Percentiles rank a stretch among this genome's conserved stretches.
phyloP scores from a whole-genome alignment of 1,140 invertebrate species.

The Diuraphis noxia region DNA sequence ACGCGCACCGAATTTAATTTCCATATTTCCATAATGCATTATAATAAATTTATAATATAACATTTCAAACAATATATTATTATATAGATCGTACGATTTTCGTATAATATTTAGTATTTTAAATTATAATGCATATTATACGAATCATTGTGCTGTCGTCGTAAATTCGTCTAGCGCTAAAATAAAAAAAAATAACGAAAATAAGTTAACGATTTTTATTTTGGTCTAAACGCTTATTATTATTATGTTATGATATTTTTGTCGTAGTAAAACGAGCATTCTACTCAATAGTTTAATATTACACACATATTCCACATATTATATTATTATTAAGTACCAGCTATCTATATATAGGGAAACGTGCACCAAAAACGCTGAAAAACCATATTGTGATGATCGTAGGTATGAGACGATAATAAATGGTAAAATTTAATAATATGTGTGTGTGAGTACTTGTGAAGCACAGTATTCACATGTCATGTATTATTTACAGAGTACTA shows the following conservation, averaged over 20 bases:
- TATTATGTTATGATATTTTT: too few species aligned
- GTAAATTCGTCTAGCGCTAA: background rate
- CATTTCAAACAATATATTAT: background rate
- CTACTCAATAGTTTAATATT: background rate
- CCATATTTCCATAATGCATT: conserved; percentile 18
- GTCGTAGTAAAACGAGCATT: background rate
- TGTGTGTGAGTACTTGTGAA: background rate
- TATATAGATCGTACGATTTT: background rate
- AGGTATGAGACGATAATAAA: background rate
- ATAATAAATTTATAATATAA: background rate
- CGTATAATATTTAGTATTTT: background rate
- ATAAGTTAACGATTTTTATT: background rate
- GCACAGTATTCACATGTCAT: too few species aligned
- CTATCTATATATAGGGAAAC: background rate
- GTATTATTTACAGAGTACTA: too few species aligned
- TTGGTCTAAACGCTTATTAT: background rate
- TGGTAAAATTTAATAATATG: background rate
- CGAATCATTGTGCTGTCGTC: background rate
- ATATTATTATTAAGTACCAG: background rate
- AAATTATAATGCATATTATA: background rate
- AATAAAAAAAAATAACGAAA: background rate
- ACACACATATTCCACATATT: background rate
- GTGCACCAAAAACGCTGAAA: background rate
- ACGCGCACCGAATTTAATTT: conserved; percentile 5
- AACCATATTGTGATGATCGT: background rate